phyloP scores from a whole-genome alignment of 2,797 vertebrate genomes.

The Pempheris klunzingeri region DNA sequence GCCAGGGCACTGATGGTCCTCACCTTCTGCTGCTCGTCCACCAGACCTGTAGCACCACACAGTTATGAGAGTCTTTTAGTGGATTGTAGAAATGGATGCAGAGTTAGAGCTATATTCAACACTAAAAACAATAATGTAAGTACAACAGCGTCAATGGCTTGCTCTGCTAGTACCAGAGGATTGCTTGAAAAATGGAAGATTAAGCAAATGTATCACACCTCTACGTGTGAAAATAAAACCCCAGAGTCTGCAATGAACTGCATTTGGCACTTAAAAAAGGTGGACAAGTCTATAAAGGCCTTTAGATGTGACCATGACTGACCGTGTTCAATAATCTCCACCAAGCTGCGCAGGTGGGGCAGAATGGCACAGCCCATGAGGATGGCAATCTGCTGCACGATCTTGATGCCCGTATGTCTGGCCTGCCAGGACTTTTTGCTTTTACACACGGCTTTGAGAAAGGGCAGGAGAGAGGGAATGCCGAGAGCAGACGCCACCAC shows the following conservation, averaged over 20 bases:
- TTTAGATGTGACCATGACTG: slow-evolving; percentile 55
- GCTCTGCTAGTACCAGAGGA: neutral
- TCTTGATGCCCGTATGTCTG: slow-evolving; percentile 98
- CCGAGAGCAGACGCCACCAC: slow-evolving; percentile 98
- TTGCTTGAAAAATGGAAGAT: neutral
- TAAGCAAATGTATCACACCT: neutral
- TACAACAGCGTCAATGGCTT: neutral
- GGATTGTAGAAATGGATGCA: too few species aligned
- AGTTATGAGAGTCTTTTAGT: too few species aligned
- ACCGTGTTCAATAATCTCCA: slow-evolving; percentile 99
- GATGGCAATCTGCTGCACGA: slow-evolving; percentile 99
- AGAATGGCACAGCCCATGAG: slow-evolving; percentile 99
- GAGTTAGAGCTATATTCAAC: too few species aligned
- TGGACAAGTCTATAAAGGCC: neutral
- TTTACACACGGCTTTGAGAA: slow-evolving; percentile 99
- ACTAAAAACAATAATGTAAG: neutral
- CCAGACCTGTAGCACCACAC: slow-evolving; percentile 87
- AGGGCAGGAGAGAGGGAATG: slow-evolving; percentile 97
- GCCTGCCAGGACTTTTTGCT: slow-evolving; percentile 99
- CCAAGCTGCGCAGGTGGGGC: slow-evolving; percentile 98
- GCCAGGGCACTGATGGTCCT: slow-evolving; percentile 98
- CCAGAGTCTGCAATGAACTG: neutral
- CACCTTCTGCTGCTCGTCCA: slow-evolving; percentile 99
- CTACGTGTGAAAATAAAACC: neutral
- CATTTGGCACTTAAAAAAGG: neutral